Percentiles rank a stretch among this genome's conserved stretches.
These are phyloP conservation scores for Melinaea marsaeus DNA, from an alignment of 2,888 invertebrate genomes.

Conservation along the genomic window DNA sequence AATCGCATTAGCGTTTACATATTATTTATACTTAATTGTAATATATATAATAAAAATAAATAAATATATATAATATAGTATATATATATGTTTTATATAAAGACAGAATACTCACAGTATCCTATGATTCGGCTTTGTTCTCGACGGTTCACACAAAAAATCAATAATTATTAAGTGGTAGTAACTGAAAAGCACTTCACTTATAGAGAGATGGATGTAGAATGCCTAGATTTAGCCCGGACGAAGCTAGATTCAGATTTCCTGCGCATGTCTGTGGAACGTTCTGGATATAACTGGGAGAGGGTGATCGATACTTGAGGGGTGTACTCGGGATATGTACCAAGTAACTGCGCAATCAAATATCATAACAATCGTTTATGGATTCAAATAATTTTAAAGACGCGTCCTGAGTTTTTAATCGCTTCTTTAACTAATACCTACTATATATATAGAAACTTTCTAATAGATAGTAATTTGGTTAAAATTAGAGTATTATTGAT, in stretches of 20 bases:
- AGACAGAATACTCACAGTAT: not conserved
- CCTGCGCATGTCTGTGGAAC: constrained; percentile 22
- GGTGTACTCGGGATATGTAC: not conserved
- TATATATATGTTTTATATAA: too few relatives aligned
- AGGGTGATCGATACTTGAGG: not conserved
- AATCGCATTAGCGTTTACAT: too few relatives aligned
- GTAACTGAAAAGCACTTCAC: not conserved
- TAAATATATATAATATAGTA: too few relatives aligned
- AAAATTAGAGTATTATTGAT: too few relatives aligned
- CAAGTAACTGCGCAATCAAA: not conserved
- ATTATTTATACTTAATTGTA: too few relatives aligned
- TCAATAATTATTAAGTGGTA: not conserved
- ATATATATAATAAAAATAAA: too few relatives aligned
- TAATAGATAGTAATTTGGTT: too few relatives aligned
- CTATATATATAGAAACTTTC: too few relatives aligned
- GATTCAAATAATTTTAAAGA: too few relatives aligned
- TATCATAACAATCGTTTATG: too few relatives aligned
- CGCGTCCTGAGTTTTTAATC: too few relatives aligned
- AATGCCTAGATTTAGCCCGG: constrained; percentile 23
- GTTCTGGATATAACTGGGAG: not conserved
- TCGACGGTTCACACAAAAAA: not conserved
- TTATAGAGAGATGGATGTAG: constrained; percentile 1
- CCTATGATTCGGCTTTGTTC: not conserved
- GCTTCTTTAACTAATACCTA: too few relatives aligned
- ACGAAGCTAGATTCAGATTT: constrained; percentile 13